These are phyloP conservation scores for Tenodera sinensis DNA, from an alignment of 2,888 invertebrate species.

Conservation along the genomic window DNA sequence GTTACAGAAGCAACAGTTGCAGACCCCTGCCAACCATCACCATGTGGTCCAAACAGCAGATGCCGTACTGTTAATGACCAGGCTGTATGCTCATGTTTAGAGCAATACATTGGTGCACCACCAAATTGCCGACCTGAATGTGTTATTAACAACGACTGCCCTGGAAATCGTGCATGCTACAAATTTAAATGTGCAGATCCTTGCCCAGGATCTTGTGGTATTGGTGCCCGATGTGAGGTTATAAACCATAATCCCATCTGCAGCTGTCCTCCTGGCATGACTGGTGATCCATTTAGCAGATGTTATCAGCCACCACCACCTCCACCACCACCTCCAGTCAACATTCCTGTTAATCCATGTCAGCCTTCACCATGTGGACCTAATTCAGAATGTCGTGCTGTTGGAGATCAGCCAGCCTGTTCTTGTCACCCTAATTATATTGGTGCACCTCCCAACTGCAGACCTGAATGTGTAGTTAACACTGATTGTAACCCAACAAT, in stretches of 20 bases:
- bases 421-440: slow-evolving; percentile 54
- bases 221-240: slow-evolving; percentile 40
- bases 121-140: slow-evolving; percentile 45
- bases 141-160: slow-evolving; percentile 41
- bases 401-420: slow-evolving; percentile 54
- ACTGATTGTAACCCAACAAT: slow-evolving; percentile 48
- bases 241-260: slow-evolving; percentile 42
- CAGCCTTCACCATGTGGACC: slow-evolving; percentile 58
- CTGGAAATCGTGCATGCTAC: slow-evolving; percentile 40
- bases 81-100: slow-evolving; percentile 63
- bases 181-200: slow-evolving; percentile 41
- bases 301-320: slow-evolving; percentile 41
- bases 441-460: slow-evolving; percentile 67
- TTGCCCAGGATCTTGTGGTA: slow-evolving; percentile 40
- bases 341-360: slow-evolving; percentile 60
- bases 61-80: slow-evolving; percentile 59
- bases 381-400: slow-evolving; percentile 40
- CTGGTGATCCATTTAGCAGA: slow-evolving; percentile 40
- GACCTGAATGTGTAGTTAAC: slow-evolving; percentile 60
- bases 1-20: not conserved
- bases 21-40: slow-evolving; percentile 63
- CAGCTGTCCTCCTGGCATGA: slow-evolving; percentile 40
- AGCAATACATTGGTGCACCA: slow-evolving; percentile 58
- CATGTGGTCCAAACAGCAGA: slow-evolving; percentile 63
- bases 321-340: slow-evolving; percentile 39